Evolutionary conservation across 1,140 invertebrate species (phyloP), one percentile per base, ranked within the genome.

Genomic region (Scaptomyza montana): DNA sequence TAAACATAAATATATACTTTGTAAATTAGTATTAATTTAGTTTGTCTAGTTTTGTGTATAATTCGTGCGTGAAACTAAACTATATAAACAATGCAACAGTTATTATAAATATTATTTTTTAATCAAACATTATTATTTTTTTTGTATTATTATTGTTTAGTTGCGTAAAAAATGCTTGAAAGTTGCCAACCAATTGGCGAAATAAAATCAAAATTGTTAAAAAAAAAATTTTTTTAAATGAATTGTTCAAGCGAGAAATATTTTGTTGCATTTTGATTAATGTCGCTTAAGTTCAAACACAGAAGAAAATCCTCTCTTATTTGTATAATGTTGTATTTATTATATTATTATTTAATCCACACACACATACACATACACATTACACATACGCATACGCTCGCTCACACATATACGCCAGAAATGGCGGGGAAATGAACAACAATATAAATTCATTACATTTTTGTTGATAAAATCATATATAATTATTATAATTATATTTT

Each of bases 141-240:
- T 81, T 87, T 86, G 81, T 84, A 84, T 84, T 86, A 86, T 86
- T 86, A 81, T 87, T 82, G 70, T 81, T 86, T 85, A 86, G 81
- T 85, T 67, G 50, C 25, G 51, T 73, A 59, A n/a, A 16, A 16
- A 47, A 49, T 46, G 45, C 53, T 62, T 62, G 5, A 55, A 65
- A 10, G 61, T 53, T 62, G 46, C 60, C 33, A 62, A 33, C 57
- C 36, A 60, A 16, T 59, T 16, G 45, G 13, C 39, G 46, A 19
- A 61, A 57, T 62, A 69, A 69, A 74, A 61, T 56, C 45, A 39
- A 66, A 55, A 47, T n/a, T 16, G 12, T 16, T 25, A 47, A 69
- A 68, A 25, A 54, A 47, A 28, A 0, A 33, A n/a, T n/a, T 33
- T 61, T 46, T 61, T 5, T 30, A 50, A 25, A 49, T 56, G n/a